phyloP scores from a whole-genome alignment of 1,140 invertebrate species.

The Pteromalus puparum region DNA sequence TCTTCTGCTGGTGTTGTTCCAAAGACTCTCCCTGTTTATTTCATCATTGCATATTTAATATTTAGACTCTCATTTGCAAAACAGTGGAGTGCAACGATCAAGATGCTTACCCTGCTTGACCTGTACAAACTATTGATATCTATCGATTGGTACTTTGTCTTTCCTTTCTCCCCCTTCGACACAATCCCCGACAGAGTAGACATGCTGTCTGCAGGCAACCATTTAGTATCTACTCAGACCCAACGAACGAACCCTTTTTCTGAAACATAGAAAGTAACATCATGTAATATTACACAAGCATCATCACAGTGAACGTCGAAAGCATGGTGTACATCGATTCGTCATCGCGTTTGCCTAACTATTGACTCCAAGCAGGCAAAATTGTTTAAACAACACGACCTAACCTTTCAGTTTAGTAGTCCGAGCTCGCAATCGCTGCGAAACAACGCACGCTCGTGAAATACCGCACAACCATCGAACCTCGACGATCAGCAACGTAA shows the following conservation, averaged over 20 bases:
- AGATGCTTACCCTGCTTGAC: constrained; percentile 85
- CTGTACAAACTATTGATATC: constrained; percentile 98
- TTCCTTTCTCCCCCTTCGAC: constrained; percentile 94
- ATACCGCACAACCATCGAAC: not conserved
- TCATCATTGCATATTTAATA: not conserved
- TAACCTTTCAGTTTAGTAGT: not conserved
- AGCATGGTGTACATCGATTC: not conserved
- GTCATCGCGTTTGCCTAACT: too few species aligned
- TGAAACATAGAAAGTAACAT: constrained; percentile 67
- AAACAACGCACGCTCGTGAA: not conserved
- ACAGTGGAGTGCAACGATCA: constrained; percentile 37
- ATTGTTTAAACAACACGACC: not conserved
- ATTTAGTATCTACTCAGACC: constrained; percentile 86
- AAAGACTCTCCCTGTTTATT: constrained; percentile 86
- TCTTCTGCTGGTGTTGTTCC: constrained; percentile 91
- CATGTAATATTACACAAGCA: not conserved
- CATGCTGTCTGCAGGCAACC: constrained; percentile 91
- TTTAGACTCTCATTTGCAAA: not conserved
- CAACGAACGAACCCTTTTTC: constrained; percentile 88
- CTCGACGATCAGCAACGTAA: not conserved
- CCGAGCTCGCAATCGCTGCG: not conserved
- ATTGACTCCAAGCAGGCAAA: not conserved
- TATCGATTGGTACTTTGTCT: constrained; percentile 95
- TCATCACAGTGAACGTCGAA: not conserved
- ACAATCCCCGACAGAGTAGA: constrained; percentile 89